phyloP scores from a whole-genome alignment of 2,113 vertebrate genomes.

The Poeciliopsis turrubarensis region DNA sequence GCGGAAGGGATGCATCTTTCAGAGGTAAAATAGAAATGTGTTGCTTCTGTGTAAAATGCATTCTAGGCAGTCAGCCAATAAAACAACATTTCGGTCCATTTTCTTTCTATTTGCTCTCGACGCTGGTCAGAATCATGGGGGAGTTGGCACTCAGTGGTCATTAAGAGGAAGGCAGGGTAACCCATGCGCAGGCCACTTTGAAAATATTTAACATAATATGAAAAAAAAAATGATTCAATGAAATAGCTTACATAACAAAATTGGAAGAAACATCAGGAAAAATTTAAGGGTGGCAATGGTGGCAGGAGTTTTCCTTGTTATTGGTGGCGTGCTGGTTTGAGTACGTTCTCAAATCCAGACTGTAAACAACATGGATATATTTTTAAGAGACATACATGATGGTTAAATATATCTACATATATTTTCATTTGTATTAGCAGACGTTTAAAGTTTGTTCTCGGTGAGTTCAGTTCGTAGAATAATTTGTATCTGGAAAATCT shows the following conservation, averaged over 20 bases:
- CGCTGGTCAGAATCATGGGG: background rate
- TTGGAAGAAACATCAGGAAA: background rate
- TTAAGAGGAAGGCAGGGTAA: background rate
- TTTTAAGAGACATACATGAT: background rate
- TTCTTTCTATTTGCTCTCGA: background rate
- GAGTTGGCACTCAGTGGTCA: background rate
- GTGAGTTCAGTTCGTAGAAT: background rate
- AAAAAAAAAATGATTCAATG: background rate
- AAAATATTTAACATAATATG: background rate
- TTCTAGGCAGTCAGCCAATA: background rate
- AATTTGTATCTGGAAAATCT: conserved; percentile 16
- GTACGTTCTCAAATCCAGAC: conserved; percentile 13
- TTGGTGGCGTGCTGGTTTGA: too few relatives aligned
- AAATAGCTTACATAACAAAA: background rate
- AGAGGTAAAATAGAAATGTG: too few relatives aligned
- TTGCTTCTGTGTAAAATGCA: background rate
- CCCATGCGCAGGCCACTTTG: background rate
- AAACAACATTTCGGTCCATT: background rate
- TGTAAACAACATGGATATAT: conserved; percentile 1
- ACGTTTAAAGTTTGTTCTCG: conserved; percentile 1
- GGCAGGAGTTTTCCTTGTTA: too few relatives aligned
- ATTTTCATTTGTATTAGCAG: background rate
- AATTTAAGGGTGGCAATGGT: background rate
- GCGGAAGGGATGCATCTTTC: background rate
- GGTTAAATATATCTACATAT: background rate